These are phyloP conservation scores for Alces alces DNA, from an alignment of 2,113 vertebrate species.

Conservation along the genomic window DNA sequence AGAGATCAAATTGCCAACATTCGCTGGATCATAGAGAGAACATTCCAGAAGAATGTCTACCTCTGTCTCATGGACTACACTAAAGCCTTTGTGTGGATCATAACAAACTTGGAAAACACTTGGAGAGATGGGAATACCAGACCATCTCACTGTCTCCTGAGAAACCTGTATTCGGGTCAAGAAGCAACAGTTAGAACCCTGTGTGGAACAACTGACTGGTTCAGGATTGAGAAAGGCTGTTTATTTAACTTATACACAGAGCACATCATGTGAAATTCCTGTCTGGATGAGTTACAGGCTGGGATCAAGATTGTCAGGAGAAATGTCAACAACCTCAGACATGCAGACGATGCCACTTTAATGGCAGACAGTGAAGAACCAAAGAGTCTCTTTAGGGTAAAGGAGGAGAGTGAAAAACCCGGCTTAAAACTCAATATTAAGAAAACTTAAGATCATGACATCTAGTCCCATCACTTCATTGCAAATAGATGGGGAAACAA, in stretches of 20 bases:
- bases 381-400: background rate
- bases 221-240: background rate
- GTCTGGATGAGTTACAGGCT: background rate
- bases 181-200: background rate
- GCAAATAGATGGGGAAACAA: background rate
- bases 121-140: background rate
- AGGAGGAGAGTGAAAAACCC: background rate
- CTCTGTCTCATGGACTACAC: background rate
- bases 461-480: background rate
- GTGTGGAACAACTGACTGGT: background rate
- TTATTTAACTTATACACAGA: background rate
- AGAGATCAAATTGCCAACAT: background rate
- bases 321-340: background rate
- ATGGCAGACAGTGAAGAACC: background rate
- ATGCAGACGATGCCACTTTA: background rate
- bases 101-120: background rate
- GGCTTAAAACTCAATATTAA: background rate
- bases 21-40: background rate
- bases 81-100: background rate
- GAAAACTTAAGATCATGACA: background rate
- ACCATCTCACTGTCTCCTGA: background rate
- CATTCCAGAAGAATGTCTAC: background rate
- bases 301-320: background rate
- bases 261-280: background rate
- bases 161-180: background rate